Evolutionary conservation across 2,797 vertebrate genomes (phyloP), one percentile per base, ranked within the genome.

Genomic region (Saxicola maurus): DNA sequence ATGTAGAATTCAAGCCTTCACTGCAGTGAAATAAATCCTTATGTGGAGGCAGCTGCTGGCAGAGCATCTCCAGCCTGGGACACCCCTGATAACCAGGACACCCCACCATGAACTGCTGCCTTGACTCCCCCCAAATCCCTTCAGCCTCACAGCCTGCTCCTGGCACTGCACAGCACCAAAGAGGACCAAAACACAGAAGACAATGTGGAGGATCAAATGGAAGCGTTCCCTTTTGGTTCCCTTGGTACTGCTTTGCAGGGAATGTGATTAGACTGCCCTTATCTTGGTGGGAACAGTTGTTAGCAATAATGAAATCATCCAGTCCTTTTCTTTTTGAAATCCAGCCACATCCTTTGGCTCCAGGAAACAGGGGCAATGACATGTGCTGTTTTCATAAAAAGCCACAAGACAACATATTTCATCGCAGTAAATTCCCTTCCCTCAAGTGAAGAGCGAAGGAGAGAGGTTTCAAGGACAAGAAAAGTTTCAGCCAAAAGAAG

Each of bases 251-350:
- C 79, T 75, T 91, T 25, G 16, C 33, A 13, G 60, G 62, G 45
- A 91, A 87, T 75, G 79, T 30, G 90, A 95, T 94, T 93, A 92
- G 91, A 79, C 79, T 56, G 56, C 46, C 89, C 92, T 95, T 93
- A 95, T 95, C 93, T 95, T 95, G 74, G 90, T 83, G 73, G 80
- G 73, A 96, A 94, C 92, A 94, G 90, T 94, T 93, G 91, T 91
- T 65, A 89, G 93, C 68, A 94, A 92, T 87, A 94, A 93, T 83
- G 90, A 94, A 94, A 94, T 93, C 92, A 94, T 91, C 93, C 93
- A 91, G 82, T 61, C 90, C 87, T 91, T 81, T 91, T 82, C 82
- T 88, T 91, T 86, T 92, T 95, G 93, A 95, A 94, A 91, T 17
- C 62, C 93, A 92, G 93, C 94, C 94, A 95, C 85, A 94, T 92